Percentiles rank a stretch among this genome's conserved stretches.
Evolutionary conservation across 1,140 invertebrate species (phyloP).

Genomic region (Chironomus tepperi): DNA sequence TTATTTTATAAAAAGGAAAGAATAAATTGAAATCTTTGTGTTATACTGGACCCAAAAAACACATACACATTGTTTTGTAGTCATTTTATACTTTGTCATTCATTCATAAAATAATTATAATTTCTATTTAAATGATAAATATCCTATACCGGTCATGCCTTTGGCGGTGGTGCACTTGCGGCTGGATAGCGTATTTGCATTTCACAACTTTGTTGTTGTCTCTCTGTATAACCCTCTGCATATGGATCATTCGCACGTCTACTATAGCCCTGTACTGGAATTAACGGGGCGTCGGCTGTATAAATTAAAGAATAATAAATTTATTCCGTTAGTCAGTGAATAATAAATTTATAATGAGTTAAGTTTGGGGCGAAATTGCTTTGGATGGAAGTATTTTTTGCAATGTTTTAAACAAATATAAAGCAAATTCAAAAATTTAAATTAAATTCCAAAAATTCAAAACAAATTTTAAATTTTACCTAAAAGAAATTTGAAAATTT

Average conservation of each 20-base stretch:
- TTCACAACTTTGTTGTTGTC: constrained; percentile 19
- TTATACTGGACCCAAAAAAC: constrained; percentile 11
- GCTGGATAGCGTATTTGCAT: constrained; percentile 17
- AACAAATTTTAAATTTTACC: no score
- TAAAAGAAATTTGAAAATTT: no score
- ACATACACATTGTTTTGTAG: background rate
- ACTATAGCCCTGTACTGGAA: constrained; percentile 17
- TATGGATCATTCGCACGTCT: background rate
- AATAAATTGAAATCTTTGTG: no score
- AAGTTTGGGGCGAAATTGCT: no score
- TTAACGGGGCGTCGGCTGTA: constrained; percentile 16
- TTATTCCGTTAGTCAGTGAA: background rate
- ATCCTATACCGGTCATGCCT: background rate
- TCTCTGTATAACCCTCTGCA: background rate
- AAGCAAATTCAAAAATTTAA: no score
- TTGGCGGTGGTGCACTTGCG: background rate
- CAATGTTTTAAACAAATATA: background rate
- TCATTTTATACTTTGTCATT: background rate
- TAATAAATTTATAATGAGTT: no score
- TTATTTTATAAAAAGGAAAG: no score
- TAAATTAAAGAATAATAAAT: background rate
- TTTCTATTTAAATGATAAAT: constrained; percentile 1
- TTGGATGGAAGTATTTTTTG: background rate
- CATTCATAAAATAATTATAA: background rate
- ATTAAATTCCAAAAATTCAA: no score